Evolutionary conservation across 2,113 vertebrate species (phyloP), one percentile per base, ranked within the genome.

Genomic region (Ctenodactylus gundi): DNA sequence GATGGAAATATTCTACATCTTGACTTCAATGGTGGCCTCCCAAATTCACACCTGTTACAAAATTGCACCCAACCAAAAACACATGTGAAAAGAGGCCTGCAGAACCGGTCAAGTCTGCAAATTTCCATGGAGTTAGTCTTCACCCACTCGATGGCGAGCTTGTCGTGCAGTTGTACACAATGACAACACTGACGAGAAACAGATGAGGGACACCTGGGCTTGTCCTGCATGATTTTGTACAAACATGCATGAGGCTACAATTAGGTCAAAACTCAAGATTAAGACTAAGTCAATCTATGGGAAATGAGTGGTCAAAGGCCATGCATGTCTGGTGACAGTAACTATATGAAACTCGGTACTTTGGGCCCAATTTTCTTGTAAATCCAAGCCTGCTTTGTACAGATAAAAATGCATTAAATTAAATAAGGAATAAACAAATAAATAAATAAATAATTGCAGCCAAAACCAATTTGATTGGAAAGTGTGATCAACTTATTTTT

Each of bases 291-390:
- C 29, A 58, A 87, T n/a, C 15, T 13, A 1, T n/a, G 31, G 14
- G 49, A 49, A 55, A 9, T 46, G 53, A 62, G 15, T 17, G 25
- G 25, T 36, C 14, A 25, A 1, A 93, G 27, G 15, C 7, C 76
- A 12, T 23, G 1, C 7, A 0, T 18, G 8, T 39, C 8, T 36
- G 1, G 36, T 3, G 14, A n/a, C 2, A 53, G 23, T 25, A 15
- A 5, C 9, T 39, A 0, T 55, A 0, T 7, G 15, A 34, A 58
- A 57, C 10, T 36, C 31, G 31, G 1, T 23, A 39, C 36, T 65
- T 73, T 44, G 17, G 27, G 44, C 29, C 72, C 31, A 46, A 7
- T 78, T 44, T 85, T 31, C 0, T 60, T 36, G 0, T 68, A 12
- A 44, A 44, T 11, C 5, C 27, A 88, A 60, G 53, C 51, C 7